phyloP scores from a whole-genome alignment of 30 jellyfish, hydroid and myxozoan species.

The Clytia hemisphaerica region DNA sequence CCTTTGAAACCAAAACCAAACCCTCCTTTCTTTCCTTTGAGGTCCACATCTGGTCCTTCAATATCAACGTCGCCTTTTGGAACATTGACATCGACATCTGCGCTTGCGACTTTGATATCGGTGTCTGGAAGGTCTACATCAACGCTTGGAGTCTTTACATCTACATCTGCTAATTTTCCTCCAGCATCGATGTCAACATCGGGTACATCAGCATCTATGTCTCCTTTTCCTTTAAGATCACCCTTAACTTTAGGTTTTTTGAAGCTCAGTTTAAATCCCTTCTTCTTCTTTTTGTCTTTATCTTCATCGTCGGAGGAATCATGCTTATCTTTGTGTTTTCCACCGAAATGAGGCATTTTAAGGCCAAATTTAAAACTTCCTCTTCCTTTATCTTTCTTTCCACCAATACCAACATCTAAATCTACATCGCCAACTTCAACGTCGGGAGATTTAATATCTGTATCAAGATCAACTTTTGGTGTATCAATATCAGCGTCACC shows the following conservation, averaged over 20 bases:
- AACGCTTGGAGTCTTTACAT: constrained; percentile 1
- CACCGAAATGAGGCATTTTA: constrained; percentile 11
- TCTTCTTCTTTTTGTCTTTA: too few species aligned
- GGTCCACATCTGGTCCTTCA: constrained; percentile 22
- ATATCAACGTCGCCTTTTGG: constrained; percentile 10
- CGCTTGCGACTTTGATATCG: constrained; percentile 20
- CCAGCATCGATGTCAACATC: too few species aligned
- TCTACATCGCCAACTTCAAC: background rate
- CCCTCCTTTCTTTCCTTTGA: constrained; percentile 28
- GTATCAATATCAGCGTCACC: constrained; percentile 4
- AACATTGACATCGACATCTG: constrained; percentile 8
- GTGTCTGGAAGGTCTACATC: constrained; percentile 10
- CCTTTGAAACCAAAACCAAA: constrained; percentile 20
- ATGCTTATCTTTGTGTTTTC: too few species aligned
- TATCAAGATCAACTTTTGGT: constrained; percentile 6
- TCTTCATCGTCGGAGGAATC: too few species aligned
- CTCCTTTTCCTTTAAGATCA: constrained; percentile 16
- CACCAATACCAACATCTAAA: constrained; percentile 1
- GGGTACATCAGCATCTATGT: background rate
- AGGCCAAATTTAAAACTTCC: constrained; percentile 16
- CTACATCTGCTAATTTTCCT: constrained; percentile 9
- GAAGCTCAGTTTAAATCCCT: background rate
- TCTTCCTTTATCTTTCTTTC: background rate
- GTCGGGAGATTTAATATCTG: constrained; percentile 8
- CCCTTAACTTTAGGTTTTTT: constrained; percentile 13